These are phyloP conservation scores for Drosophila sproati DNA, from an alignment of 1,140 invertebrate species.

Conservation along the genomic window DNA sequence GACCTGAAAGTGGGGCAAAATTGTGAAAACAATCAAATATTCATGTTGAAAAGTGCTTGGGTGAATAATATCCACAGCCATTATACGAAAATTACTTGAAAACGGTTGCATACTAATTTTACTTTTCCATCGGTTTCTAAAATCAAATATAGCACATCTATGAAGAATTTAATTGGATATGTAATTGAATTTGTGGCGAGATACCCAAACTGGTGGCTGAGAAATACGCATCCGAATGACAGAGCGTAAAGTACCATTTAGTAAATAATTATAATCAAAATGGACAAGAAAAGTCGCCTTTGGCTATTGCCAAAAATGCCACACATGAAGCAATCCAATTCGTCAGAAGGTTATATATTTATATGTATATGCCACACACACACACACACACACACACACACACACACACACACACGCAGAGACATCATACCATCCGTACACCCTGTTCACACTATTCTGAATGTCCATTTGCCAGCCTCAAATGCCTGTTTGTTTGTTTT, in stretches of 20 bases:
- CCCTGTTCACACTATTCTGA: constrained; percentile 63
- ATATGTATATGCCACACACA: constrained; percentile 37
- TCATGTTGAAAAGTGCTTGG: too few relatives aligned
- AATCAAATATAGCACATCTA: too few relatives aligned
- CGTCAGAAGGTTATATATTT: constrained; percentile 64
- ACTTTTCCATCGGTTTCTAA: too few relatives aligned
- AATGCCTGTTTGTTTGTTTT: constrained; percentile 79
- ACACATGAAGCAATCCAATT: constrained; percentile 37
- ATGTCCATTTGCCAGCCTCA: constrained; percentile 78
- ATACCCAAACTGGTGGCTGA: too few relatives aligned
- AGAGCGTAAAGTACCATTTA: background rate
- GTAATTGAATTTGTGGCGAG: too few relatives aligned
- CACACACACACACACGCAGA: constrained; percentile 11
- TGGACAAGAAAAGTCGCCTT: constrained; percentile 70
- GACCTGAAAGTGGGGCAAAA: too few relatives aligned
- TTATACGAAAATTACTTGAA: too few relatives aligned
- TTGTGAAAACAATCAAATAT: too few relatives aligned
- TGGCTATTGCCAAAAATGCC: constrained; percentile 68
- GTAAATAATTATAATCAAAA: constrained; percentile 80
- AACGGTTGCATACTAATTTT: too few relatives aligned
- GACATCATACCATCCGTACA: constrained; percentile 15
- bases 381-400: constrained; percentile 16
- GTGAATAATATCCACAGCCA: too few relatives aligned
- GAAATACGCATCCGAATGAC: background rate
- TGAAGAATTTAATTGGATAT: too few relatives aligned